Evolutionary conservation across 2,888 invertebrate species (phyloP), one percentile per base, ranked within the genome.

Genomic region (Cylindroiulus punctatus): DNA sequence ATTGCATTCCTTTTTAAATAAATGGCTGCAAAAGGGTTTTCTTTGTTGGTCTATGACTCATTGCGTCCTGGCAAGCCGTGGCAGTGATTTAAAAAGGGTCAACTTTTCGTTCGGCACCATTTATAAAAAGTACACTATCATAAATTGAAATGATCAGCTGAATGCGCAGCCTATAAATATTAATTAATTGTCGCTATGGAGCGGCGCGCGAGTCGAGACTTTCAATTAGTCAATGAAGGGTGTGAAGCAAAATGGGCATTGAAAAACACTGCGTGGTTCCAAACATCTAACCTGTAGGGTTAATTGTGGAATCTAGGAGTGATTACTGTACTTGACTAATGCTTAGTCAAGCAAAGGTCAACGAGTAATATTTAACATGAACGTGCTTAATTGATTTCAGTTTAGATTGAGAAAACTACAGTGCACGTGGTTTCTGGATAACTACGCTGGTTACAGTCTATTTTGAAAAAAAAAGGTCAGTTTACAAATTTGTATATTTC

Each of bases 81-180:
- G 30, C 30, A 76, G 30, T 76, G 76, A 76, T 76, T 76, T 76
- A 76, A 76, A 76, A 30, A 76, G 17, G 76, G 76, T 76, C 76
- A 76, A 76, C 26, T 30, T 76, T 26, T 30, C 30, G 76, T 76
- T 76, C 30, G 76, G 30, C 76, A 76, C 76, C 26, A 76, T 76
- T 76, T 17, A 76, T 76, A 76, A 17, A n/a, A 30, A 26, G 10
- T 76, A 17, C 76, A 76, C 30, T 30, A n/a, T 52, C 76, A 76
- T 30, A 76, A 76, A 3, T 26, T 76, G 26, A 76, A 30, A 76
- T 30, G 76, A 76, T 76, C 76, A 30, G 76, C 76, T 32, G 76
- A 76, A 76, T 76, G 30, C n/a, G n/a, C 76, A 76, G 12, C 26
- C 22, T 26, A 65, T 65, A 65, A 65, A 65, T 65, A 26, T 65